Evolutionary conservation across 2,113 vertebrate species (phyloP), one percentile per base, ranked within the genome.

Genomic region (Hypomesus transpacificus): DNA sequence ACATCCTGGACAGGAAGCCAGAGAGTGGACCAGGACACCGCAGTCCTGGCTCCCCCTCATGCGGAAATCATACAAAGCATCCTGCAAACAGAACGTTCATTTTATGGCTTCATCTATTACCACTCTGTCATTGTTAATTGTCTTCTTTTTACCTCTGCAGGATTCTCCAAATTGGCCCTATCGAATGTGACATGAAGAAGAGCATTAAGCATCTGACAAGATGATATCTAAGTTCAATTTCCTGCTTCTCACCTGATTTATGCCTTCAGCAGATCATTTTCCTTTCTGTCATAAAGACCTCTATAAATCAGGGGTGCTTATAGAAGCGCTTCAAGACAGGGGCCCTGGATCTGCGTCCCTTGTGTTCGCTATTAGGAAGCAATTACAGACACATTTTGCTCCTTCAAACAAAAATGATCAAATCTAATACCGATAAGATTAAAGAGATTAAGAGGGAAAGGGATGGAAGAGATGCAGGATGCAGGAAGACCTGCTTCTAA

Each of bases 141-240:
- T 99, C 94, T 96, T 98, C 96, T 96, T 98, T 92, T 99, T 99
- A 99, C 96, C 96, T 98, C 96, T 93, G 95, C 97, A 96, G 95
- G 96, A 98, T 99, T 98, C 95, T 96, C 96, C 95, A 98, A 99
- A 99, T 98, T 97, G 96, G 95, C 94, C 96, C 96, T 98, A 97
- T 99, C 95, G 95, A 98, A 99, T 97, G 96, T 99, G 97, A 99
- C 97, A 98, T 96, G 96, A 97, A 95, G 96, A 98, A 98, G 96
- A 98, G 95, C 97, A 98, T 99, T 99, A 99, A 98, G 95, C 96
- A 97, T 98, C 97, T 99, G 97, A 99, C 97, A 99, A 99, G 97
- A 99, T 99, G 97, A 99, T 99, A 99, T 99, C 97, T 98, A 98
- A 98, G 97, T 98, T 99, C 97, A 99, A 99, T 99, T 99, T 99